Percentiles rank a stretch among this genome's conserved stretches.
These are phyloP conservation scores for Synodontis membranacea DNA, from an alignment of 2,113 vertebrate genomes.

Conservation along the genomic window DNA sequence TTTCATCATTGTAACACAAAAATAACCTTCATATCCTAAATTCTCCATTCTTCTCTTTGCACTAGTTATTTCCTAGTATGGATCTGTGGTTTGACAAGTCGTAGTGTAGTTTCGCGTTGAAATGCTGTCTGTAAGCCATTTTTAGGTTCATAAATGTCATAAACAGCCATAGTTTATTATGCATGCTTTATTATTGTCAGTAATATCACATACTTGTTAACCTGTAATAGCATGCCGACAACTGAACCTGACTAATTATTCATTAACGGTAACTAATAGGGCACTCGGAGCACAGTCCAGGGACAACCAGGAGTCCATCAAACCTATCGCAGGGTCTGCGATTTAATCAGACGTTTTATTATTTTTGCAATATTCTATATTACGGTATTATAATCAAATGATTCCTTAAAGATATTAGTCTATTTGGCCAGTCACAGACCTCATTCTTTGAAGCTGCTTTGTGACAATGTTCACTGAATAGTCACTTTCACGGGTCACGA, in stretches of 20 bases:
- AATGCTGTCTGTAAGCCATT: neutral
- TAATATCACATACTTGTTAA: neutral
- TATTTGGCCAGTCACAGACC: neutral
- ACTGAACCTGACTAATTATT: neutral
- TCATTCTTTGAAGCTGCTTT: no score
- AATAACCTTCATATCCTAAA: neutral
- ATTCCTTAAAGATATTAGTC: neutral
- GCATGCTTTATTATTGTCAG: neutral
- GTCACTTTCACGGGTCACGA: no score
- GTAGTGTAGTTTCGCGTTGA: neutral
- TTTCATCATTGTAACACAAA: neutral
- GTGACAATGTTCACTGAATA: no score
- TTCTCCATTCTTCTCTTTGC: neutral
- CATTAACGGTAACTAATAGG: neutral
- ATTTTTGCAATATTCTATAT: no score
- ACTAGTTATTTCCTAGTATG: neutral
- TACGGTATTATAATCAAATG: no score
- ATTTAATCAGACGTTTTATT: neutral
- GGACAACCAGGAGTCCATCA: no score
- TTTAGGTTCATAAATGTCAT: neutral
- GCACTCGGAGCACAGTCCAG: neutral
- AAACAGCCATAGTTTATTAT: neutral
- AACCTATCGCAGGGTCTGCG: neutral
- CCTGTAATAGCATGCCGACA: neutral
- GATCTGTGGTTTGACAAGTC: neutral